Base-by-base conservation (phyloP, 2,888 invertebrate genomes). In the Drosophila nr. perissopoda region DNA sequence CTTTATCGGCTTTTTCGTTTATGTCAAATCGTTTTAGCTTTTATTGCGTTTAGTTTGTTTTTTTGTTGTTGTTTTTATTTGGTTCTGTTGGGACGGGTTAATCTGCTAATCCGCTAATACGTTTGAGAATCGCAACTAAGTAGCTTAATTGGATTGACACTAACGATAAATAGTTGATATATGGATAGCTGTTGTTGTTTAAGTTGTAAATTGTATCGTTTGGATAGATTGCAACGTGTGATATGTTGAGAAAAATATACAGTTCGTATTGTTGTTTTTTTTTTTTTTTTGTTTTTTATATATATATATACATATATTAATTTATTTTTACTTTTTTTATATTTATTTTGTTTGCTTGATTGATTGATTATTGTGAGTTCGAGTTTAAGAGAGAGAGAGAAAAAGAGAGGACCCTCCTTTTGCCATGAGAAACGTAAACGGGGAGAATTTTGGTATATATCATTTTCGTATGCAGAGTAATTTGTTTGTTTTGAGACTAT, bases 41-140 rank as follows among this genome's bases (percentile, higher is more conserved):
- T 57, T 42, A 57, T 25, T 57, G 31, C 31, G 21, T 31, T 29
- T 25, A 45, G 6, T 49, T 49, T 57, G 31, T 56, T 61, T 52
- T 57, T 69, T 57, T 70, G 70, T 64, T 57, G 49, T 49, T 70
- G 60, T 72, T 31, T 76, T 75, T 69, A 69, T 73, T 78, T 60
- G 57, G 77, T 73, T 69, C 73, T 89, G 92, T 92, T 92, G 92
- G 92, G 92, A 92, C 92, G 92, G 92, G 92, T 92, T 92, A 92
- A 92, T 88, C 92, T 92, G 92, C 92, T 92, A 92, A 91, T 92
- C 92, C 92, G 92, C 92, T 92, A 92, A 92, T 92, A 91, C 90
- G 83, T 88, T 90, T 78, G 76, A 69, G 78, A 89, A 87, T 87
- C 83, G 86, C 83, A 90, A 89, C 82, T 89, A 87, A 85, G 83